Conservation (phyloP, 2,113 vertebrate species). For the Corapipo altera region DNA sequence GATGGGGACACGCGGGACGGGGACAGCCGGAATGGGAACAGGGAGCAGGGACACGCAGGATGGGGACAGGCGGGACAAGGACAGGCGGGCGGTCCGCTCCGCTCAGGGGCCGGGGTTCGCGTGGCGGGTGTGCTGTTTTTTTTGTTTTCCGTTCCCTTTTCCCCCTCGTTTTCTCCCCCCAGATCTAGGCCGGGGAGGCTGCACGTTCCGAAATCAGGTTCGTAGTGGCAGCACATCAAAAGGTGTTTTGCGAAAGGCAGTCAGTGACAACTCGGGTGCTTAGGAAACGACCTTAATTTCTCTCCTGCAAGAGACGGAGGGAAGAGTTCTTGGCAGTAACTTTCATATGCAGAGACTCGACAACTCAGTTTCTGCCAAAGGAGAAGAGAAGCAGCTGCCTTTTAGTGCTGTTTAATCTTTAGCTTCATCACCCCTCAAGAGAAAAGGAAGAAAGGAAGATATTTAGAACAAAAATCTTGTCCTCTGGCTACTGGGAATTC, state of each 20-base stretch:
- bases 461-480: neutral
- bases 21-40: neutral
- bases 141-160: neutral
- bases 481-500: slow-evolving; percentile 25
- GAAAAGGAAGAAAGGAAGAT: slow-evolving; percentile 37
- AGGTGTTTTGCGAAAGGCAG: neutral
- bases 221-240: neutral
- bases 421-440: slow-evolving; percentile 24
- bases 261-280: neutral
- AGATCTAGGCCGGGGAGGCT: neutral
- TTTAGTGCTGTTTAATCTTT: slow-evolving; percentile 52
- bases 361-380: slow-evolving; percentile 2
- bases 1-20: neutral
- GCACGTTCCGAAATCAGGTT: neutral
- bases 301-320: neutral
- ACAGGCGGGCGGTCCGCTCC: no score
- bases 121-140: neutral
- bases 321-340: slow-evolving; percentile 1
- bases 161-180: neutral
- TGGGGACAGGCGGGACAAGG: fast-evolving
- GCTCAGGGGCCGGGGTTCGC: neutral
- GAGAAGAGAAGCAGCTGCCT: slow-evolving; percentile 61
- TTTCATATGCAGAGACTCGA: neutral
- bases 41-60: neutral
- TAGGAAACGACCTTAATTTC: slow-evolving; percentile 26